Base-by-base conservation (phyloP, 2,888 invertebrate species). In the Hydriomena furcata region DNA sequence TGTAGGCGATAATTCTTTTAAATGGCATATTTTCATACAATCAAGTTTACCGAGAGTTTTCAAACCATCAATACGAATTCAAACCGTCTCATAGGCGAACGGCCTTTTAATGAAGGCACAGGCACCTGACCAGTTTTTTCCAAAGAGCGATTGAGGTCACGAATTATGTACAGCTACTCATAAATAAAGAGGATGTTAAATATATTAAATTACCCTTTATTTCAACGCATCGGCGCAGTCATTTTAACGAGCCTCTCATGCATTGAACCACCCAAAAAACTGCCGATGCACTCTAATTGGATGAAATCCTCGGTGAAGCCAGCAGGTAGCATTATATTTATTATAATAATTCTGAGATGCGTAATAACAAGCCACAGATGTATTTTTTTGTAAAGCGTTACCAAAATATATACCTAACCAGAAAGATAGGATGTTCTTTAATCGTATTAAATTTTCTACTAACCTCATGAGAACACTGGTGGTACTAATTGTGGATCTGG, bases 231-330 rank as follows among this genome's bases (percentile, higher is more conserved):
- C 69, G 63, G 52, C 65, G 68, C 63, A 58, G 84, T 81, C 74
- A 85, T 87, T 84, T 88, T 88, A 87, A 88, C 82, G 80, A 88
- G 85, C 73, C 55, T 71, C 68, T 73, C 71, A 49, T 61, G 72
- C 66, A 63, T 62, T 66, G 73, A 66, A 65, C 58, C 51, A 51
- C 55, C 65, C 65, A 73, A 82, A 84, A 79, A 78, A 72, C 67
- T 61, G 63, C 67, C 61, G 65, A 71, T 68, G 56, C 62, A 67
- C 71, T 73, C 76, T 80, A 79, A 82, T 83, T 84, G 73, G 77
- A 68, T 63, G 71, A 75, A 79, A 76, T 76, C 64, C 66, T 66
- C 62, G 58, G 25, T 25, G 56, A 45, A 53, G 37, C 35, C 30
- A 41, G 28, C 30, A 38, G 41, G 31, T 12, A 21, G 20, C 23